Evolutionary conservation across 2,888 invertebrate genomes (phyloP), one percentile per base, ranked within the genome.

Genomic region (Melipona beecheii): DNA sequence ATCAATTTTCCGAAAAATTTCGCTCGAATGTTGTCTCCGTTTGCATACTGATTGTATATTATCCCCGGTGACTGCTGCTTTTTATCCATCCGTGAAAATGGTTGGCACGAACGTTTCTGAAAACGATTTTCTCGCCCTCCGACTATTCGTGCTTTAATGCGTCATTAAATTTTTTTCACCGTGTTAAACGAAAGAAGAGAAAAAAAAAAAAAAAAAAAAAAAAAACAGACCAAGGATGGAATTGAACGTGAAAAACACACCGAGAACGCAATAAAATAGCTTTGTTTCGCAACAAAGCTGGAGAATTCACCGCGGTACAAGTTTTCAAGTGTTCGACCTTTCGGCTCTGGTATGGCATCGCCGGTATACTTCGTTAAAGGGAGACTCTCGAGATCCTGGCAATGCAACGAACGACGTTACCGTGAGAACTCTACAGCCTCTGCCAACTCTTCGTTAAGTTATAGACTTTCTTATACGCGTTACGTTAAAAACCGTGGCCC

Each of bases 381-480:
- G 60, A 91, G 88, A 90, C 91, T 90, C 91, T 91, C 89, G 89
- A 90, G 91, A 90, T 90, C 87, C 89, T 81, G 88, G 90, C 92
- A 92, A 92, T 92, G 91, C 91, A 89, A 87, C 86, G 92, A 92
- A 91, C 91, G 90, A 91, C 92, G 91, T 93, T 92, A 88, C 86
- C 85, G 60, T 21, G 73, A 82, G 71, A 86, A 75, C 72, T 72
- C 78, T 49, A 52, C 82, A 75, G 87, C 79, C 87, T 86, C 86
- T 76, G 80, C 83, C 75, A 90, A 88, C 88, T 91, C 88, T 91
- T 89, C 81, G 86, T 87, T 86, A 87, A 89, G 80, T 91, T 89
- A 86, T 82, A 83, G 85, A 70, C 79, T 81, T 87, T 81, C 83
- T 87, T 24, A 24, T 31, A 31, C 11, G 77, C 79, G 19, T 65